Evolutionary conservation across 2,797 vertebrate genomes (phyloP), one percentile per base, ranked within the genome.

Genomic region (Characodon lateralis): DNA sequence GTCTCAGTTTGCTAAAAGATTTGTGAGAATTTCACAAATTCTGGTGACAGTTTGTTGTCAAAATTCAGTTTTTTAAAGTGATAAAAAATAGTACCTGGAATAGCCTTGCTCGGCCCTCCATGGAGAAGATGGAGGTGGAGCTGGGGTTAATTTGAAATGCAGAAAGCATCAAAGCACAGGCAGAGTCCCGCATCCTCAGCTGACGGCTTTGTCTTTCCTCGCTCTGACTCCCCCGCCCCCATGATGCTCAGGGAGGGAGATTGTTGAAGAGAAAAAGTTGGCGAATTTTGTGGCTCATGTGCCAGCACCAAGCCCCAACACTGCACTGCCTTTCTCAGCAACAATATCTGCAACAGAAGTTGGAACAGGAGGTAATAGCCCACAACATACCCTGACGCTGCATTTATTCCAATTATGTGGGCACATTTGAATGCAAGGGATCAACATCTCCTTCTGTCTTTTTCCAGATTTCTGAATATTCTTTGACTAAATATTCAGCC

Each of bases 111-210:
- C 70, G 71, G 35, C 77, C 87, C 66, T 71, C 80, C 56, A 66
- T 50, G 73, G 83, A 87, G 63, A 75, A 72, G 72, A 55, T 81
- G 69, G 77, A 82, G 71, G 83, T 24, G 59, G 85, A 83, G 83
- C 72, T 51, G 74, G 81, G 87, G 90, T 93, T 93, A 85, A 92
- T 93, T 90, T 88, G 83, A 91, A 93, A 92, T 86, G 83, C 74
- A 83, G 75, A 82, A 90, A 76, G 82, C 76, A 73, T 85, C 72
- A 80, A 78, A 83, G 85, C 83, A 77, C 85, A 89, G 78, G 87
- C 87, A 90, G 82, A 87, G 83, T 90, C 85, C 74, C 74, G 76
- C 80, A 88, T 87, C 82, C 87, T 83, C 91, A 88, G 87, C 89
- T 88, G 90, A 82, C 58, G 7, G 55, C 77, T 35, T 79, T 76